Evolutionary conservation across 2,888 invertebrate genomes (phyloP).

Genomic region (Trichopria drosophilae): DNA sequence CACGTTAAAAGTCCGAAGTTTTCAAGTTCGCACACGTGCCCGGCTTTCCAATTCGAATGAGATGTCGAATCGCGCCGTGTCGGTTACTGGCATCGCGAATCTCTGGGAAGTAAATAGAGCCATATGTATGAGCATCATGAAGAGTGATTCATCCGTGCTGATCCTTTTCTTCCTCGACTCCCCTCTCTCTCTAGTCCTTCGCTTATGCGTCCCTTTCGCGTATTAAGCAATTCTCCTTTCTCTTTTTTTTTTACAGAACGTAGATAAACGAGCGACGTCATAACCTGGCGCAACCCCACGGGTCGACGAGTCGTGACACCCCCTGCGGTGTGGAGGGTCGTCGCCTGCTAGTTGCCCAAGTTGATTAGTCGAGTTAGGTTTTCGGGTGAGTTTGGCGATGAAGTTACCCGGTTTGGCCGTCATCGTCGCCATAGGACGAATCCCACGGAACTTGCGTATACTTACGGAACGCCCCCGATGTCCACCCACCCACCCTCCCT

Average conservation of each 20-base stretch:
- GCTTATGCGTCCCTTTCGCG: too few relatives aligned
- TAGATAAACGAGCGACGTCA: constrained; percentile 10
- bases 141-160: constrained; percentile 20
- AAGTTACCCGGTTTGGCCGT: constrained; percentile 12
- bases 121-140: constrained; percentile 27
- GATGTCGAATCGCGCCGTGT: background rate
- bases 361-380: constrained; percentile 27
- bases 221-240: too few relatives aligned
- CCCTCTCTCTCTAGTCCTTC: too few relatives aligned
- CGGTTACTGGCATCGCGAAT: constrained; percentile 3
- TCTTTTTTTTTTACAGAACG: background rate
- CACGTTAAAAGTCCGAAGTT: constrained; percentile 17
- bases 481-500: constrained; percentile 11
- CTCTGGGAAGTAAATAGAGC: constrained; percentile 28
- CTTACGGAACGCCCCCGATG: constrained; percentile 4
- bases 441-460: background rate
- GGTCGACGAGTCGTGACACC: constrained; percentile 17
- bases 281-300: constrained; percentile 23
- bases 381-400: constrained; percentile 10
- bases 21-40: constrained; percentile 9
- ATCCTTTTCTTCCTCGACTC: constrained; percentile 5
- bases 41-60: constrained; percentile 3
- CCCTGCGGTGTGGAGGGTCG: constrained; percentile 22
- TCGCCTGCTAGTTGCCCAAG: constrained; percentile 8
- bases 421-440: constrained; percentile 6